These are phyloP conservation scores for Mythimna impura DNA, from an alignment of 2,888 invertebrate species.

Conservation along the genomic window DNA sequence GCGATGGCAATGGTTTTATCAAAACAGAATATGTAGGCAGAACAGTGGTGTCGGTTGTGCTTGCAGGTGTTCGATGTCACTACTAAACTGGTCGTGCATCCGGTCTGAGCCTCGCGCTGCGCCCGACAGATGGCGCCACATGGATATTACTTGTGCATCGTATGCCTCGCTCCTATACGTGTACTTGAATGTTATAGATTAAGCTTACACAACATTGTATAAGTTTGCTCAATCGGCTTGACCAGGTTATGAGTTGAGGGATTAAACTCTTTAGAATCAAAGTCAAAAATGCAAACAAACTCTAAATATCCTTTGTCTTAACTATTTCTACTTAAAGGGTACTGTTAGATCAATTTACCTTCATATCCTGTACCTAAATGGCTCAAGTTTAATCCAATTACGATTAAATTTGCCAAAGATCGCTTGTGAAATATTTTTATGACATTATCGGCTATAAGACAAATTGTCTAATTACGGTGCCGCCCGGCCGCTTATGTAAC, in stretches of 20 bases:
- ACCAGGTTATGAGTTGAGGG: background rate
- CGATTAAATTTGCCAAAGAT: slow-evolving; percentile 49
- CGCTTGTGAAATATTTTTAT: slow-evolving; percentile 68
- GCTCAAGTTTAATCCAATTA: slow-evolving; percentile 26
- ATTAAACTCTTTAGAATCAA: background rate
- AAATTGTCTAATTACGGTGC: slow-evolving; percentile 83
- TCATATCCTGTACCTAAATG: slow-evolving; percentile 1
- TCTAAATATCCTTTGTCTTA: background rate
- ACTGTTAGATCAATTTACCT: background rate
- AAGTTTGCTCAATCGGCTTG: slow-evolving; percentile 4
- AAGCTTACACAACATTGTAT: slow-evolving; percentile 9
- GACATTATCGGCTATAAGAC: slow-evolving; percentile 75
- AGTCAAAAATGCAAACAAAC: background rate
- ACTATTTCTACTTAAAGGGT: background rate
- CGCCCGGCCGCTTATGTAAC: slow-evolving; percentile 83
- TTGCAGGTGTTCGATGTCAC: slow-evolving; percentile 88
- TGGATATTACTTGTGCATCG: slow-evolving; percentile 65
- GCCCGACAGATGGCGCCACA: slow-evolving; percentile 85
- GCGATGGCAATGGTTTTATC: slow-evolving; percentile 53
- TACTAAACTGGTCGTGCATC: slow-evolving; percentile 88
- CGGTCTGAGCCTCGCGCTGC: slow-evolving; percentile 77
- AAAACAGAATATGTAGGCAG: slow-evolving; percentile 66
- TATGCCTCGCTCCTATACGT: slow-evolving; percentile 28
- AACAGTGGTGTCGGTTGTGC: slow-evolving; percentile 71
- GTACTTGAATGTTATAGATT: slow-evolving; percentile 27